A percentile compares a stretch with the other conserved stretches of the same genome.
phyloP scores from a whole-genome alignment of 2,888 invertebrate genomes.

The Lingula anatina region DNA sequence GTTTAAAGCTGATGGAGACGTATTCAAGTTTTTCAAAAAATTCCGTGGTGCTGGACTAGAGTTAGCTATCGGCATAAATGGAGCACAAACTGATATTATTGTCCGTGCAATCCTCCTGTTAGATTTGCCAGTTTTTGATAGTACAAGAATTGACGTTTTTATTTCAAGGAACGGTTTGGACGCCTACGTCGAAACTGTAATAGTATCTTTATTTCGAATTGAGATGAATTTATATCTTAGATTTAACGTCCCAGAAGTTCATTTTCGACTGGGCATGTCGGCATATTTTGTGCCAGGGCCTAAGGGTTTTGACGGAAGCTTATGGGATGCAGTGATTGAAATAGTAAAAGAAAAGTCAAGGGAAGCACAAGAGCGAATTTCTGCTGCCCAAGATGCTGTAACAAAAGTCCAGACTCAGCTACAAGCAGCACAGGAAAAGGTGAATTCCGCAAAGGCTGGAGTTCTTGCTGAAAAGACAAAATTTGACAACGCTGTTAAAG shows the following conservation, averaged over 20 bases:
- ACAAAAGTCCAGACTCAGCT: slow-evolving; percentile 3
- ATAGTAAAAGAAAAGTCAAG: slow-evolving; percentile 5
- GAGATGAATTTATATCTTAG: slow-evolving; percentile 9
- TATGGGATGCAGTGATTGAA: slow-evolving; percentile 10
- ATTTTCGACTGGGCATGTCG: too few species aligned
- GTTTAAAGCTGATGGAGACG: too few species aligned
- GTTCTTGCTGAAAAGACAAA: background rate
- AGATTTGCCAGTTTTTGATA: slow-evolving; percentile 9
- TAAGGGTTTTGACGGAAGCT: slow-evolving; percentile 13
- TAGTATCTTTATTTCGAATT: slow-evolving; percentile 11
- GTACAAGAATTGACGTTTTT: slow-evolving; percentile 9
- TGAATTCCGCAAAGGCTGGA: background rate
- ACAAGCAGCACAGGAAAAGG: background rate
- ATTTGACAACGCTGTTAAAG: slow-evolving; percentile 1
- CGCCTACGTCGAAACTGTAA: slow-evolving; percentile 10
- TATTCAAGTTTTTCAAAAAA: too few species aligned
- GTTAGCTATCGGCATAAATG: too few species aligned
- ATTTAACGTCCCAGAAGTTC: too few species aligned
- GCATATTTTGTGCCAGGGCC: too few species aligned
- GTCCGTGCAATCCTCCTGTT: slow-evolving; percentile 7
- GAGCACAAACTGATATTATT: slow-evolving; percentile 5
- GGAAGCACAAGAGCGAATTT: slow-evolving; percentile 9
- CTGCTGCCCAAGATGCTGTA: too few species aligned
- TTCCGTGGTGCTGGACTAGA: too few species aligned
- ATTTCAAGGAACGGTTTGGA: slow-evolving; percentile 9